Base-by-base conservation (phyloP, 1,140 invertebrate genomes). In the Lerema accius region DNA sequence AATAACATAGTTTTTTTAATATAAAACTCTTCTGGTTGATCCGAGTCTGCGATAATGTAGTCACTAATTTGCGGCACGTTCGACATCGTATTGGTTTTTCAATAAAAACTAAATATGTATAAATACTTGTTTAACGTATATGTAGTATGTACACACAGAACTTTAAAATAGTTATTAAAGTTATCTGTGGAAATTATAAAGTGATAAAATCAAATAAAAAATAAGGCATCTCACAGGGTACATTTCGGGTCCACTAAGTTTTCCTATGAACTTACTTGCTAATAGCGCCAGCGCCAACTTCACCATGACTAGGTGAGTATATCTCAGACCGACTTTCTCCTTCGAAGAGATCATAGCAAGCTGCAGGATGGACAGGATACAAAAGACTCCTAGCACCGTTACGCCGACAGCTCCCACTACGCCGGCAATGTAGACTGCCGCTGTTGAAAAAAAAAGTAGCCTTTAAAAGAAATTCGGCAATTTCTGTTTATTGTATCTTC, bases 341-440 rank as follows among this genome's bases (percentile, higher is more conserved):
- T 94, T 95, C 37, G 95, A 96, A 32, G 94, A 95, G 67, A 96
- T 94, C 95, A 97, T 97, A 37, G 96, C 95, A 43, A 97, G 91
- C 86, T 97, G 96, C 23, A 97, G 91, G 55, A 97, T 93, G 14
- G 95, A 95, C 37, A 96, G 84, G 42, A 95, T 89, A 78, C 95
- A 96, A 84, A 96, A 95, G 16, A 96, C 86, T 4, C 94, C 95
- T 56, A 97, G 90, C 19, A 95, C 79, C 9, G 93, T 90, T 16
- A 95, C 94, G 39, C 95, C 95, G 17, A 94, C 87, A 5, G 94
- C 93, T 6, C 94, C 95, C 42, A 96, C 93, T 49, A 96, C 88
- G 19, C 96, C 96, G 37, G 96, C 94, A 69, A 96, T 92, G 88
- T 94, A 95, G 43, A 96, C 95, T 10, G 94, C 94, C 86, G 94